These are phyloP conservation scores for Trachelus tabidus DNA, from an alignment of 2,888 invertebrate genomes.

Conservation along the genomic window DNA sequence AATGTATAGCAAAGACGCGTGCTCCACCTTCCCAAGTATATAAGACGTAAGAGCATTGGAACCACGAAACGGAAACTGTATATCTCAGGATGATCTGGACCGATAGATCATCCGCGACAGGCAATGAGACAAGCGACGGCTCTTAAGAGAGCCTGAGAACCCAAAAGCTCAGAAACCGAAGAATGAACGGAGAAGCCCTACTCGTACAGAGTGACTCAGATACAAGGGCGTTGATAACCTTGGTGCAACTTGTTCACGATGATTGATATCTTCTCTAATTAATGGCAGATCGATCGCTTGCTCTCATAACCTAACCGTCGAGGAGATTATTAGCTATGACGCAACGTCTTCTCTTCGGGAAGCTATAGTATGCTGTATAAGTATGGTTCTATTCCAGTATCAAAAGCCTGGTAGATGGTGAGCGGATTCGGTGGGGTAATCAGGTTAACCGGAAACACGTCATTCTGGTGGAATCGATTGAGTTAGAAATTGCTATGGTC, in stretches of 20 bases:
- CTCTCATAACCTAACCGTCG: neutral
- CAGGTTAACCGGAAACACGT: neutral
- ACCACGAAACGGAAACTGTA: conserved; percentile 2
- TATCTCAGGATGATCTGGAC: conserved; percentile 2
- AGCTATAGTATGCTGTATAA: neutral
- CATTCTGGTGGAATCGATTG: neutral
- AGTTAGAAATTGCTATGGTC: neutral
- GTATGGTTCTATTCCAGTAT: neutral
- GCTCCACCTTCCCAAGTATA: neutral
- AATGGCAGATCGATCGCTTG: conserved; percentile 1
- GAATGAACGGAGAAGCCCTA: neutral
- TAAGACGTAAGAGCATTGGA: neutral
- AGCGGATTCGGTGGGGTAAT: neutral
- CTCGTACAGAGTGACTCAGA: conserved; percentile 1
- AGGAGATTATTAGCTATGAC: neutral
- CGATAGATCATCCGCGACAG: conserved; percentile 9
- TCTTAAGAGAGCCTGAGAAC: neutral
- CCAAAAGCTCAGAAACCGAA: neutral
- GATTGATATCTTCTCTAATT: conserved; percentile 7
- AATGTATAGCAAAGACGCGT: neutral
- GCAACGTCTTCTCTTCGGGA: neutral
- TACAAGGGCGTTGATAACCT: neutral
- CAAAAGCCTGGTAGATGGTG: neutral
- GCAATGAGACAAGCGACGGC: conserved; percentile 1
- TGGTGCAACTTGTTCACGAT: conserved; percentile 5